Evolutionary conservation across 2,888 invertebrate genomes (phyloP).

Genomic region (Andrena camellia): DNA sequence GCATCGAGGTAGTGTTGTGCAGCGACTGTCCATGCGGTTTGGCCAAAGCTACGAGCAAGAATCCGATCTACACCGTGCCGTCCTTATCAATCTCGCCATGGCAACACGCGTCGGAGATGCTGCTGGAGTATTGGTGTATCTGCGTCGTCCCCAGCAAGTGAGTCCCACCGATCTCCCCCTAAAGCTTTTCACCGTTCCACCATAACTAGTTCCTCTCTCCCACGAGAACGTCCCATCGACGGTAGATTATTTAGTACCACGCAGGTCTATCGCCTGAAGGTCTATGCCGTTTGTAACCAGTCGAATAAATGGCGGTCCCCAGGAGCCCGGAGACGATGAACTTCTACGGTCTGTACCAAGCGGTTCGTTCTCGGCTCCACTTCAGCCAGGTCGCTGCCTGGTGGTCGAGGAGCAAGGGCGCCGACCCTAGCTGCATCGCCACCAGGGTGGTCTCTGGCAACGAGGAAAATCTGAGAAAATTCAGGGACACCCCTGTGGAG

Average conservation of each 20-base stretch:
- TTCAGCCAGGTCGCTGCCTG: constrained; percentile 99
- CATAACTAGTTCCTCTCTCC: neutral
- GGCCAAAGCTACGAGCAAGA: constrained; percentile 80
- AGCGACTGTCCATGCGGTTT: constrained; percentile 89
- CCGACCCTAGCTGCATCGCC: constrained; percentile 85
- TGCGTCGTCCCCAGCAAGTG: constrained; percentile 88
- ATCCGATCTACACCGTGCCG: constrained; percentile 80
- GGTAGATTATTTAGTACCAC: constrained; percentile 1
- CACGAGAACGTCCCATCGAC: neutral
- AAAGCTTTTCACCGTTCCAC: neutral
- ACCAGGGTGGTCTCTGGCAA: constrained; percentile 79
- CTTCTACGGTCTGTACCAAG: constrained; percentile 93
- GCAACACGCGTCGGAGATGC: constrained; percentile 86
- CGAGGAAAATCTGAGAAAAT: constrained; percentile 83
- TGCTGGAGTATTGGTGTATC: constrained; percentile 94
- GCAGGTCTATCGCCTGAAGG: neutral
- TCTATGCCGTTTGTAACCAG: constrained; percentile 5
- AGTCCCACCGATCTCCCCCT: constrained; percentile 61
- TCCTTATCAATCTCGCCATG: constrained; percentile 82
- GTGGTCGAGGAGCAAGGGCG: constrained; percentile 87
- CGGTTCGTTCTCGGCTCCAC: constrained; percentile 97
- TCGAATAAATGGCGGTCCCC: constrained; percentile 14
- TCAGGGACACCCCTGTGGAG: constrained; percentile 86
- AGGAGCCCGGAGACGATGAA: constrained; percentile 84
- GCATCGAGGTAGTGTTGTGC: constrained; percentile 92